Percentiles rank a stretch among this genome's conserved stretches.
phyloP scores from a whole-genome alignment of 2,113 vertebrate genomes.

The Pygoscelis antarcticus region DNA sequence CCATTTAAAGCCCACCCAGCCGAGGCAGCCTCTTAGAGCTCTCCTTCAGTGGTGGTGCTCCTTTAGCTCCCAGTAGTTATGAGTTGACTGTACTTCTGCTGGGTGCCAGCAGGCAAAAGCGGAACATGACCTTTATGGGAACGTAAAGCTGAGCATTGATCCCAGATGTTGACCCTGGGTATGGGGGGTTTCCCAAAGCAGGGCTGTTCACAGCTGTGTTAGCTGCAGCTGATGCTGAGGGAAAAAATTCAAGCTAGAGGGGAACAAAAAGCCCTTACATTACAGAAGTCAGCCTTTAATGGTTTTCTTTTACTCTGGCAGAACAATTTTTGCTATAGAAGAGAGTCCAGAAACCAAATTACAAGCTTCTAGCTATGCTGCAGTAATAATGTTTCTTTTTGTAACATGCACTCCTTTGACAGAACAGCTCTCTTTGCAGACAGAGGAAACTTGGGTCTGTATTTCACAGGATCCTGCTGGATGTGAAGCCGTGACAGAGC shows the following conservation, averaged over 20 bases:
- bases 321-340: not conserved
- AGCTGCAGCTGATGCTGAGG: not conserved
- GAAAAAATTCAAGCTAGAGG: not conserved
- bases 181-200: not conserved
- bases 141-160: not conserved
- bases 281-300: not conserved
- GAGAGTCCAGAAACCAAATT: not conserved
- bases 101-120: not conserved
- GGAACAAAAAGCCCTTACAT: not conserved
- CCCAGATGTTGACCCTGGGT: not conserved
- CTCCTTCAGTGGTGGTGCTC: rapidly evolving
- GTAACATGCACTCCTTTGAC: rapidly evolving
- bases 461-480: not conserved
- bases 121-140: not conserved
- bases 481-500: not conserved
- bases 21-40: too few relatives aligned
- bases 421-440: not conserved
- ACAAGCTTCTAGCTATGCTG: not conserved
- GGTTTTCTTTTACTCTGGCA: not conserved
- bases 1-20: not conserved
- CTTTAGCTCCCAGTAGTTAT: rapidly evolving
- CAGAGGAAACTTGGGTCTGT: not conserved
- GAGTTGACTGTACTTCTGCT: not conserved
- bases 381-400: not conserved
- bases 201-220: not conserved